These are phyloP conservation scores for Xanthia togata DNA, from an alignment of 2,888 invertebrate genomes.

Conservation along the genomic window DNA sequence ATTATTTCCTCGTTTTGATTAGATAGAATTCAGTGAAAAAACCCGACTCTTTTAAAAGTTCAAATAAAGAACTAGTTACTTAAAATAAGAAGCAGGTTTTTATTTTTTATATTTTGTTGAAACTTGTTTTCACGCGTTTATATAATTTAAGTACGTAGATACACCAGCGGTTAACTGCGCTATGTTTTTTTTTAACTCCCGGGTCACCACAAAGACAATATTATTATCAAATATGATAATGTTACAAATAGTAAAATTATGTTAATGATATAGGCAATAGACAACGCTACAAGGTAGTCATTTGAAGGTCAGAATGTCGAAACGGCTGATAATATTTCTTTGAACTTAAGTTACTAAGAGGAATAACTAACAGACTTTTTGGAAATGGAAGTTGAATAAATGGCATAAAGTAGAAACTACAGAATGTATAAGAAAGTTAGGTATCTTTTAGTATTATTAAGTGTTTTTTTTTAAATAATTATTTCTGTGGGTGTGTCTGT, in stretches of 20 bases:
- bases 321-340: slow-evolving; percentile 13
- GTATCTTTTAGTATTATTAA: background rate
- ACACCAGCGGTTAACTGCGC: background rate
- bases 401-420: background rate
- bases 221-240: slow-evolving; percentile 20
- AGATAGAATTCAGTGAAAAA: background rate
- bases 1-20: background rate
- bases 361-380: background rate
- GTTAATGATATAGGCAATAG: slow-evolving; percentile 20
- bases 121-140: background rate
- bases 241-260: slow-evolving; percentile 52
- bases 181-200: background rate
- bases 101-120: background rate
- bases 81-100: background rate
- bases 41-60: background rate
- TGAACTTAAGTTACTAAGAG: background rate
- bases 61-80: background rate
- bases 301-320: slow-evolving; percentile 33
- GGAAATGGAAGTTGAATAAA: background rate
- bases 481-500: background rate
- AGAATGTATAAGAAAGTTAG: background rate
- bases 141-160: background rate
- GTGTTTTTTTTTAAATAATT: background rate
- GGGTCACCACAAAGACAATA: background rate
- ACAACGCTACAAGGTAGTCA: slow-evolving; percentile 12